Conservation (phyloP, 1,140 invertebrate species). For the Sinonovacula constricta region DNA sequence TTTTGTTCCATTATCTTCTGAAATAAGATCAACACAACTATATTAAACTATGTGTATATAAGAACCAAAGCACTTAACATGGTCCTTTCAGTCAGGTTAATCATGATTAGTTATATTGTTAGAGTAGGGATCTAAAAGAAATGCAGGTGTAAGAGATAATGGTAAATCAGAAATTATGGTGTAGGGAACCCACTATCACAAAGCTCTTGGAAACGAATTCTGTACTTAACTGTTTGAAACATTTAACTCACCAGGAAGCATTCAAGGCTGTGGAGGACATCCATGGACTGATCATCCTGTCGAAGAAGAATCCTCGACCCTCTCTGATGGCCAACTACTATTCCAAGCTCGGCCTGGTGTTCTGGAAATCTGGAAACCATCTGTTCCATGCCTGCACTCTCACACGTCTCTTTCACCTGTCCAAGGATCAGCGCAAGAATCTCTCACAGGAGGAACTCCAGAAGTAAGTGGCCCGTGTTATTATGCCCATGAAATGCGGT, state of each 20-base stretch:
- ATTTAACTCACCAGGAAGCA: conserved; percentile 84
- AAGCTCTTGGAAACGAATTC: neutral
- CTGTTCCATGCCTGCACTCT: conserved; percentile 98
- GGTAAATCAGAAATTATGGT: too few species aligned
- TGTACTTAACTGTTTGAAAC: neutral
- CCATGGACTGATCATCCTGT: conserved; percentile 96
- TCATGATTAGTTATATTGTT: too few species aligned
- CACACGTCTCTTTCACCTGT: conserved; percentile 95
- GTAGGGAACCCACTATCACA: neutral
- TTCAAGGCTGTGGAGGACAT: conserved; percentile 99
- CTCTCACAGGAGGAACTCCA: conserved; percentile 94
- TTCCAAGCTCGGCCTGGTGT: conserved; percentile 97
- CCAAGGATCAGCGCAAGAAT: conserved; percentile 98
- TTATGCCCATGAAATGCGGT: too few species aligned
- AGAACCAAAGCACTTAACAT: too few species aligned
- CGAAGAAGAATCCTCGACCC: conserved; percentile 96
- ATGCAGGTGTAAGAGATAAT: too few species aligned
- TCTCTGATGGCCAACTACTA: conserved; percentile 99
- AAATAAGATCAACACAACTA: too few species aligned
- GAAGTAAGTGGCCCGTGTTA: conserved; percentile 82
- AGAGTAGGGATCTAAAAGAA: too few species aligned
- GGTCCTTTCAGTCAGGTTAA: too few species aligned
- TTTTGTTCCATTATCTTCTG: too few species aligned
- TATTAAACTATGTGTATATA: too few species aligned
- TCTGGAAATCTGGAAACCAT: conserved; percentile 99